phyloP scores from a whole-genome alignment of 2,888 invertebrate species.

The Drepana falcataria region DNA sequence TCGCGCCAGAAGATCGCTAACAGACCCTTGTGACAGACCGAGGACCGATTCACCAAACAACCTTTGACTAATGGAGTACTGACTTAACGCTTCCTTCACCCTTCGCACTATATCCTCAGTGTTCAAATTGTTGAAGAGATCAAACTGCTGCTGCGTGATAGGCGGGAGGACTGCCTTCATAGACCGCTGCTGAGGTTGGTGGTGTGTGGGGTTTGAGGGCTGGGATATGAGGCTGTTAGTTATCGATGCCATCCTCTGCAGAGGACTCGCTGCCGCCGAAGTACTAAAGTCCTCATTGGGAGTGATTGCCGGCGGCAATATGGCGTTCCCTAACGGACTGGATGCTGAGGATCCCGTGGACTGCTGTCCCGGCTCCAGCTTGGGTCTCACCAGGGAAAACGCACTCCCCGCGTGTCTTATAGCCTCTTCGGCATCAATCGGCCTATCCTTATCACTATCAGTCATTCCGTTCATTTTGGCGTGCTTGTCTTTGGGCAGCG shows the following conservation, averaged over 20 bases:
- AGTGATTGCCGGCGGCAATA: slow-evolving; percentile 90
- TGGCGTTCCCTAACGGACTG: slow-evolving; percentile 90
- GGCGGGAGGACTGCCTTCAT: slow-evolving; percentile 98
- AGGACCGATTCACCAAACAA: slow-evolving; percentile 99
- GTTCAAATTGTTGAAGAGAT: slow-evolving; percentile 97
- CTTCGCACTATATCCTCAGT: slow-evolving; percentile 99
- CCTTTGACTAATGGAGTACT: slow-evolving; percentile 98
- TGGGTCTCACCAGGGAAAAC: slow-evolving; percentile 92
- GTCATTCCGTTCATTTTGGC: slow-evolving; percentile 82
- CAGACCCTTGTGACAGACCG: slow-evolving; percentile 97
- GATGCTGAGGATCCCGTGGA: slow-evolving; percentile 89
- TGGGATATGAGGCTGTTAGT: slow-evolving; percentile 97
- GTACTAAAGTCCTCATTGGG: slow-evolving; percentile 89
- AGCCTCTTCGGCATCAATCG: slow-evolving; percentile 81
- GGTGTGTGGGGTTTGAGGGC: slow-evolving; percentile 91
- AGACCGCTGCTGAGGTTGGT: slow-evolving; percentile 90
- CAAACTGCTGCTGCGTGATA: slow-evolving; percentile 99
- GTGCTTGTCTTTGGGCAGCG: slow-evolving; percentile 87
- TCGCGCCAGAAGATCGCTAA: slow-evolving; percentile 96
- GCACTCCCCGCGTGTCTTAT: slow-evolving; percentile 89
- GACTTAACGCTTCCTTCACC: slow-evolving; percentile 95
- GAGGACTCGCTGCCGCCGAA: slow-evolving; percentile 92
- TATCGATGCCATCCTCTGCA: slow-evolving; percentile 98
- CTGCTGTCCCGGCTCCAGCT: slow-evolving; percentile 87
- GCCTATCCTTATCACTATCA: slow-evolving; percentile 83